Evolutionary conservation across 1,140 invertebrate species (phyloP), one percentile per base, ranked within the genome.

Genomic region (Nixonia krombeini): DNA sequence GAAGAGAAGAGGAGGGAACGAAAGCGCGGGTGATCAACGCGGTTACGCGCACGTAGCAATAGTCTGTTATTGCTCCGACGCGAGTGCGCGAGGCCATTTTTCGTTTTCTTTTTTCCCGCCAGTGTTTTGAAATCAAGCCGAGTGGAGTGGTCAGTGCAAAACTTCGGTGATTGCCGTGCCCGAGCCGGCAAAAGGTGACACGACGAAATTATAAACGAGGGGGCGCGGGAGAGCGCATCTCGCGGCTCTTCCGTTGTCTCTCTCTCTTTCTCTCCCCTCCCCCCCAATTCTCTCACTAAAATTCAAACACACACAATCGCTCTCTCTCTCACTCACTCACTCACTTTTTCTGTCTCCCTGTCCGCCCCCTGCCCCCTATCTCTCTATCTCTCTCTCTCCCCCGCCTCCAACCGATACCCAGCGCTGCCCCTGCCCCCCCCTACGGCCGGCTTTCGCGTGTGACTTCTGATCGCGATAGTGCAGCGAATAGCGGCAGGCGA

Each of bases 191-290:
- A 28, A 29, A 50, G 33, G 38, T 33, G 50, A 49, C 52, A 40
- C 52, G 52, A 21, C 51, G 45, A 45, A 35, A n/a, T n/a, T 26
- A 53, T 42, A 47, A 37, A 33, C 61, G 61, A 56, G 61, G 51
- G 61, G 52, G 61, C 61, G 61, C 61, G 61, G 52, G 61, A 62
- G 61, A 56, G 61, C 46, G 61, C 59, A 26, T 64, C 61, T 64
- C 61, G 51, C 61, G 50, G 45, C 58, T 65, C 47, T 64, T 57
- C 52, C 52, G 52, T 57, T 42, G 41, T 56, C 47, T 65, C 53
- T 65, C 61, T 57, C 53, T 40, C 29, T 37, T 10, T 18, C 8
- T 1, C 26, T 16, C 17, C 16, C n/a, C 16, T 51, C 3, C 26
- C 35, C 28, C 12, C n/a, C 25, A 18, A 18, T 10, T 26, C 35